Base-by-base conservation (phyloP, 2,113 vertebrate genomes). In the Peromyscus polionotus region DNA sequence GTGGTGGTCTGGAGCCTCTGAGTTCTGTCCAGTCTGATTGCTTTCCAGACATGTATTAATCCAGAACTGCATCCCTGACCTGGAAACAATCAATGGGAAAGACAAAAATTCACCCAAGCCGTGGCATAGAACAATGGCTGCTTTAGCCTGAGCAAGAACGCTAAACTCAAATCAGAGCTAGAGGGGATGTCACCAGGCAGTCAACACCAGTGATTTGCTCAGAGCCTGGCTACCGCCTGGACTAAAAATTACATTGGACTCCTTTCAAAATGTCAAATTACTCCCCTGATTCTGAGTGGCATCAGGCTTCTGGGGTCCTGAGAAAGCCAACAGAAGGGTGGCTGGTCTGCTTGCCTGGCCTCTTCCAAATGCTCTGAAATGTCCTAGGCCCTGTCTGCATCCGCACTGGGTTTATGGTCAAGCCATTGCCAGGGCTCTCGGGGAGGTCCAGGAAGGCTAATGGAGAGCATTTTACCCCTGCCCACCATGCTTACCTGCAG, bases 361-460 rank as follows among this genome's bases (percentile, higher is more conserved):
- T 61, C 87, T 70, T 94, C 48, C 36, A 70, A 68, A 83, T 45
- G 51, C 48, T 92, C 68, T 17, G 67, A 68, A 75, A 81, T 67
- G 20, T 57, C 12, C 0, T 26, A 51, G 88, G 11, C 31, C 33
- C 26, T 24, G 10, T 42, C 36, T 51, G 68, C 42, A 39, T 10
- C 4, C 1, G 68, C 1, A 7, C 39, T 42, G 13, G 20, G 16
- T 5, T 2, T 2, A 13, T 0, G 0, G 12, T 42, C 70, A 80
- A 28, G 39, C 19, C 73, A 45, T 59, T 39, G 2, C 48, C 51
- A 7, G 6, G 45, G 48, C 22, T 83, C 42, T 70, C 65, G 36
- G 24, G 65, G 42, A 91, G 28, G 14, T 59, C 68, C 75, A 33
- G 39, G 70, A 28, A 79, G 51, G 22, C 33, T 72, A 33, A 28